A percentile compares a stretch with the other conserved stretches of the same genome.
phyloP scores from a whole-genome alignment of 2,888 invertebrate species.

The Stenotaenia linearis region DNA sequence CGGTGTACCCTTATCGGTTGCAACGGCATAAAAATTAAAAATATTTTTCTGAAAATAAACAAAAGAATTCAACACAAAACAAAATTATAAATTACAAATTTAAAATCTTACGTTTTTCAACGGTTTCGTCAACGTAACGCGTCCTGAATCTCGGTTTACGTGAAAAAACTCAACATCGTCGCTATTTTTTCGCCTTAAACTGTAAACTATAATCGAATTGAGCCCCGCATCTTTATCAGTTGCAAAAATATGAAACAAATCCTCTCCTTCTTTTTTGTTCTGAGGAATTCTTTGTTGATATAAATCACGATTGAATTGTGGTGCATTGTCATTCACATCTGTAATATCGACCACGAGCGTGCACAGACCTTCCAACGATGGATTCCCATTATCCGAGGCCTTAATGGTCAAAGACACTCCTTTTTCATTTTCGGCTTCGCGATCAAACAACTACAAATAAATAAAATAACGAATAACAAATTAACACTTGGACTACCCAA shows the following conservation, averaged over 20 bases:
- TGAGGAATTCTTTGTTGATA: conserved; percentile 73
- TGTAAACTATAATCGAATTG: conserved; percentile 77
- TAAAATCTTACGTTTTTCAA: conserved; percentile 24
- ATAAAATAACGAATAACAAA: neutral
- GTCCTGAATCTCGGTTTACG: conserved; percentile 75
- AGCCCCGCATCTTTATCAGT: conserved; percentile 87
- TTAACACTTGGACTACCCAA: too few species aligned
- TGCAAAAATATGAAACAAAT: conserved; percentile 84
- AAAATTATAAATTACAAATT: too few species aligned
- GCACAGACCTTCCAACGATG: conserved; percentile 84
- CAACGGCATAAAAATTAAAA: conserved; percentile 41
- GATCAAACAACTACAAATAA: conserved; percentile 63
- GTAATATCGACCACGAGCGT: conserved; percentile 83
- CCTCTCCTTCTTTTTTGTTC: conserved; percentile 63
- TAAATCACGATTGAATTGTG: conserved; percentile 58
- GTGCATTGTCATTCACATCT: conserved; percentile 88
- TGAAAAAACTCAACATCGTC: conserved; percentile 61
- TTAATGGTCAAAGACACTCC: conserved; percentile 74
- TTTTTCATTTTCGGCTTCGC: conserved; percentile 86
- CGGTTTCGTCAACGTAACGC: conserved; percentile 65
- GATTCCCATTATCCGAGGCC: conserved; percentile 87
- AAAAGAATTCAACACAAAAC: conserved; percentile 30
- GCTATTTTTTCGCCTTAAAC: conserved; percentile 47
- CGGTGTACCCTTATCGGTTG: conserved; percentile 44
- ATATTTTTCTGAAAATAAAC: conserved; percentile 37